Base-by-base conservation (phyloP, 2,888 invertebrate genomes). In the Aelia acuminata region DNA sequence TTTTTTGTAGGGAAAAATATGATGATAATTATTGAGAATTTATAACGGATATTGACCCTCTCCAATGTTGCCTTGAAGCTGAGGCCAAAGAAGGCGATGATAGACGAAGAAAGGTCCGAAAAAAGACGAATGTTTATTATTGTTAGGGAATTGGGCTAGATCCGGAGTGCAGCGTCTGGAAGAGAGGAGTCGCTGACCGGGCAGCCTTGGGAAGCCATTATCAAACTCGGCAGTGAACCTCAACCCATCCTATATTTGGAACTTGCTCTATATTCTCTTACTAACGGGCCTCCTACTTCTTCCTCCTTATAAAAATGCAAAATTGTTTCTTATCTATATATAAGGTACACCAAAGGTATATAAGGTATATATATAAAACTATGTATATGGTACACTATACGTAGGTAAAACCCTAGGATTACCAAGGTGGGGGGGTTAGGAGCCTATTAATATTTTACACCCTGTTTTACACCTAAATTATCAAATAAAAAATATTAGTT, bases 211-310 rank as follows among this genome's bases (percentile, higher is more conserved):
- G 7, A 1, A 7, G 31, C 63, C 35, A 15, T 31, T 63, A 70
- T 70, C 63, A 70, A 70, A 35, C 63, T 57, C 63, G 63, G 63
- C 63, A 70, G 63, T 70, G 63, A 70, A 70, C 63, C 63, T 70
- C 18, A 70, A 35, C 63, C 63, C 18, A 31, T 5, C 63, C 35
- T 70, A 70, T 70, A 70, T 70, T 70, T 70, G 63, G 63, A 70
- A 7, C 0, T 35, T 70, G 31, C 18, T 31, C 63, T 20, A 70
- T 35, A 70, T 70, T 70, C 35, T 20, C 31, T 18, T 22, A 5
- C 8, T 35, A 70, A 31, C 63, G 7, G 63, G 63, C 35, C 35
- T 35, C 35, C 35, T 70, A 5, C 15, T 63, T 63, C 63, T 35
- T 70, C 15, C 63, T 70, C 18, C 18, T 70, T 35, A 31, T 70